Base-by-base conservation (phyloP, 2,888 invertebrate species). In the Agrotis ipsilon region DNA sequence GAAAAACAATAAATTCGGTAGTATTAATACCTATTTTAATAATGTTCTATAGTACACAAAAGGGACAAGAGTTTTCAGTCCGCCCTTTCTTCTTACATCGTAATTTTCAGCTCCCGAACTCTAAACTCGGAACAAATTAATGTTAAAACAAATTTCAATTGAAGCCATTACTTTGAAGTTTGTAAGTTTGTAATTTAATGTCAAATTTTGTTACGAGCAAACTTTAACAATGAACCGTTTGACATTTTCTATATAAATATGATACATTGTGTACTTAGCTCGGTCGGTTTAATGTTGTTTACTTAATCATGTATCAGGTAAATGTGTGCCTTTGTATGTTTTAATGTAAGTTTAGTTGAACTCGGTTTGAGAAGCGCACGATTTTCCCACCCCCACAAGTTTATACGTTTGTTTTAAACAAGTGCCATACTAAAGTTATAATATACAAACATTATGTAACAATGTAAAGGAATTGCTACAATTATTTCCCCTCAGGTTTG, bases 131-230 rank as follows among this genome's bases (percentile, higher is more conserved):
- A 88, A 86, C 82, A 90, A 91, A 90, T 92, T 91, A 87, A 90
- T 87, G 89, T 87, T 89, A 82, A 88, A 92, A 90, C 90, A 90
- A 92, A 89, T 90, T 92, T 90, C 89, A 90, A 91, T 91, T 90
- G 87, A 88, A 90, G 82, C 78, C 85, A 82, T 85, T 86, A 82
- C 84, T 85, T 87, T 88, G 87, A 89, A 90, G 86, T 88, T 87
- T 71, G 81, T 76, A 91, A 91, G 89, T 92, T 91, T 86, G 86
- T 90, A 88, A 91, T 91, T 90, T 90, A 90, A 92, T 89, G 89
- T 89, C 83, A 83, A 85, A 85, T 88, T 91, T 87, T 86, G 88
- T 88, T 90, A 86, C 85, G 79, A 65, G 80, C 78, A 70, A 87
- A 89, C 83, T 90, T 88, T 69, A 68, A 85, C 87, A 86, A 84